These are phyloP conservation scores for Oryzias javanicus DNA, from an alignment of 2,113 vertebrate species.

Conservation along the genomic window DNA sequence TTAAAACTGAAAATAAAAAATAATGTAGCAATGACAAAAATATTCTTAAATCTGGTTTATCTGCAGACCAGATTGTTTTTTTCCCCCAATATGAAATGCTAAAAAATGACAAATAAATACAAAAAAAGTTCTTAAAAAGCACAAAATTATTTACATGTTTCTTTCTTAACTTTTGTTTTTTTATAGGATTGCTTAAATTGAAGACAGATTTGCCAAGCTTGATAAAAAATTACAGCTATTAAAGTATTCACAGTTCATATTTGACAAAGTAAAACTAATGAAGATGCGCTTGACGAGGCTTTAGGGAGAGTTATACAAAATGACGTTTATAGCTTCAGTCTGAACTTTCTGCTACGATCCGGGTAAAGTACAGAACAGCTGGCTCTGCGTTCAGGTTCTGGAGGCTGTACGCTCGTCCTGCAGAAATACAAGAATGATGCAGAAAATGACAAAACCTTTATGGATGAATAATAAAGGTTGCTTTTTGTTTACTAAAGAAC, in stretches of 20 bases:
- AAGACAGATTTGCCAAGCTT: not conserved
- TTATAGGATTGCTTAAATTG: constrained; percentile 1
- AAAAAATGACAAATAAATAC: too few species aligned
- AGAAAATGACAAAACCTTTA: too few species aligned
- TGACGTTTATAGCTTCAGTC: constrained; percentile 17
- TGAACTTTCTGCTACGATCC: constrained; percentile 46
- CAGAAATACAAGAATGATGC: constrained; percentile 3
- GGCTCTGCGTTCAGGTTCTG: constrained; percentile 66
- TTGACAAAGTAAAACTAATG: not conserved
- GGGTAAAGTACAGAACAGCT: constrained; percentile 70
- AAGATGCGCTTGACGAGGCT: not conserved
- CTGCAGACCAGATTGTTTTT: too few species aligned
- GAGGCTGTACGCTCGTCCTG: constrained; percentile 74
- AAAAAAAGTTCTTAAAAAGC: not conserved
- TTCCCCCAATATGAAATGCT: too few species aligned
- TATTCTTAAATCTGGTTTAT: too few species aligned
- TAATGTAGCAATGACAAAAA: too few species aligned
- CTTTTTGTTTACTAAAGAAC: not conserved
- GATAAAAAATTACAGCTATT: not conserved
- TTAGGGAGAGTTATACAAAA: too few species aligned
- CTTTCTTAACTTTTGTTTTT: not conserved
- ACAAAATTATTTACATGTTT: constrained; percentile 6
- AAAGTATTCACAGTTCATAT: constrained; percentile 22
- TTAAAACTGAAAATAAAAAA: too few species aligned
- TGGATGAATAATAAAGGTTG: too few species aligned